phyloP scores from a whole-genome alignment of 2,888 invertebrate genomes.

The Dicranocentrus wangi region DNA sequence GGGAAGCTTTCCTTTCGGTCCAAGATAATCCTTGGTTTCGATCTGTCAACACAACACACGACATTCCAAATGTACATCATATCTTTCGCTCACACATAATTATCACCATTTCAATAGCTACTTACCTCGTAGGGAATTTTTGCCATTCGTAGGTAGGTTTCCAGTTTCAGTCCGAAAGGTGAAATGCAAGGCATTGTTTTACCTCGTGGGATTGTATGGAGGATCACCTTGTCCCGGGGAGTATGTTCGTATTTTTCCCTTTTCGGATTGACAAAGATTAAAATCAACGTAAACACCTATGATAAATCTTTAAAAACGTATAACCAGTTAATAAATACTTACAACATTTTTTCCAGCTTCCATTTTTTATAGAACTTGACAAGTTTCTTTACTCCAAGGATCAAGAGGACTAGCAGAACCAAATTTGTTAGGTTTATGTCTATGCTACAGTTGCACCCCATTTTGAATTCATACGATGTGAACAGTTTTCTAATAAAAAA shows the following conservation, averaged over 20 bases:
- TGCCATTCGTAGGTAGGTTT: constrained; percentile 58
- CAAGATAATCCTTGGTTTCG: constrained; percentile 74
- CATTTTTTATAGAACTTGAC: constrained; percentile 16
- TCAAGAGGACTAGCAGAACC: background rate
- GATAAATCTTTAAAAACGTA: background rate
- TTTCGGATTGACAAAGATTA: background rate
- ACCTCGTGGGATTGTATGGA: constrained; percentile 38
- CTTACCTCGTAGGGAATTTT: constrained; percentile 56
- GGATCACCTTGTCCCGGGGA: constrained; percentile 45
- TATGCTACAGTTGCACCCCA: constrained; percentile 30
- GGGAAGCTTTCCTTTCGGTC: constrained; percentile 75
- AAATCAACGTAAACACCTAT: background rate
- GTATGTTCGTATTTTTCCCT: constrained; percentile 45
- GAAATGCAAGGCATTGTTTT: constrained; percentile 17
- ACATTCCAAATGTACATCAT: too few species aligned
- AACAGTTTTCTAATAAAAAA: too few species aligned
- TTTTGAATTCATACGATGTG: background rate
- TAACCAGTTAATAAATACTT: background rate
- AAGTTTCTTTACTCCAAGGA: constrained; percentile 24
- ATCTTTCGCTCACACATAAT: too few species aligned
- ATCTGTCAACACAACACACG: constrained; percentile 70
- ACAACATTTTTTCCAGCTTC: constrained; percentile 49
- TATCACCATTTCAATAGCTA: too few species aligned
- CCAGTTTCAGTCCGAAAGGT: constrained; percentile 58
- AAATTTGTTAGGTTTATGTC: constrained; percentile 38